Base-by-base conservation (phyloP, 2,888 invertebrate genomes). In the Lottia gigantea region DNA sequence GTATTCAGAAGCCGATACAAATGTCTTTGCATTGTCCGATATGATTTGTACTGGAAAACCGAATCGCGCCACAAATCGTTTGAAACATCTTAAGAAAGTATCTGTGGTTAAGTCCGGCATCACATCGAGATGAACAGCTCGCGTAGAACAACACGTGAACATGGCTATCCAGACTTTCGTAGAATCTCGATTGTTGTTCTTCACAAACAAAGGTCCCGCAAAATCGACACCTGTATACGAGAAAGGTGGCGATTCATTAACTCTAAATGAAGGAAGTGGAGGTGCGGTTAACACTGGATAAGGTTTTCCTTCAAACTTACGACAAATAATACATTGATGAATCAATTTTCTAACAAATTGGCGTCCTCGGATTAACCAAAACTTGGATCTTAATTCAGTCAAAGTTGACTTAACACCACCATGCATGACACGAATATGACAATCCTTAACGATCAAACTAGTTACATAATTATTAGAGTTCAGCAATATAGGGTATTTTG, bases 391-490 rank as follows among this genome's bases (percentile, higher is more conserved):
- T 49, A 49, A 4, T 4, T 49, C n/a, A 16, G 49, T 49, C 49
- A 49, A 49, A 8, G 49, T 49, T 16, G 49, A 49, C 19, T 49
- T 49, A 14, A 49, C 49, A n/a, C 49, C 49, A n/a, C 19, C 49
- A 49, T 49, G 49, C 49, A 49, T 49, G 16, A 49, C 49, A 49
- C 49, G 49, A 49, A 14, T 49, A 49, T 49, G 49, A 49, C 49
- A 49, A n/a, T 49, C 49, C n/a, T 49, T 49, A 11, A 49, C 49
- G 8, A 49, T 49, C 15, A 49, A 49, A n/a, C 16, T 16, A 8
- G 49, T 49, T 8, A 49, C 8, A 49, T 49, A 15, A 49, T 49
- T 11, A 7, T 49, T n/a, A n/a, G 49, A 49, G 49, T 49, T 16
- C 16, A 49, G 19, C 8, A 49, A n/a, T n/a, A 49, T 49, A n/a